Conservation (phyloP, 2,797 vertebrate genomes). For the Lacerta agilis region DNA sequence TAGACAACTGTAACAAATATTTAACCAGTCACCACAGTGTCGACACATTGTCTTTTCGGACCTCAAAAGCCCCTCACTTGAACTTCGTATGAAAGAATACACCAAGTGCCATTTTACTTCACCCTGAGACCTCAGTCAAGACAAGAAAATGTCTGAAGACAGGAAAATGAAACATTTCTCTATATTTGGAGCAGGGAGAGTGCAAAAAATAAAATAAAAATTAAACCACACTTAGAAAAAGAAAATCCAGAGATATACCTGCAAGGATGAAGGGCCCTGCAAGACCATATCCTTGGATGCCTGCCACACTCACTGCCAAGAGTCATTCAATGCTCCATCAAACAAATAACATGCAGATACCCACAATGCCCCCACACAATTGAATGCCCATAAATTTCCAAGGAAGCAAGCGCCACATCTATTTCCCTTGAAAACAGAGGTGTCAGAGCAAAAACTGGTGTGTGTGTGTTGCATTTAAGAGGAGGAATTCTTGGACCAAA, state of each 20-base stretch:
- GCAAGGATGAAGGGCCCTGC: background rate
- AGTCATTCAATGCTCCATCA: background rate
- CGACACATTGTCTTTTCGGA: background rate
- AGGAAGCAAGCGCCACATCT: background rate
- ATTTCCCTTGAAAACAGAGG: background rate
- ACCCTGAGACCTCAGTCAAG: background rate
- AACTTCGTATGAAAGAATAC: background rate
- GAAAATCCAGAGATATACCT: background rate
- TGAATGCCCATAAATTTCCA: background rate
- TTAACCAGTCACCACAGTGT: background rate
- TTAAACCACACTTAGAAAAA: background rate
- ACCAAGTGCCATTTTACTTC: background rate
- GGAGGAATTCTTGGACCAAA: background rate
- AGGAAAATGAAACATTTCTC: background rate
- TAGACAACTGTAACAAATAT: background rate
- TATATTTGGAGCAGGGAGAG: background rate
- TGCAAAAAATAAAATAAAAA: background rate
- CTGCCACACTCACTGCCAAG: background rate
- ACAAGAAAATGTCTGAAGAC: background rate
- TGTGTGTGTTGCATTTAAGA: background rate
- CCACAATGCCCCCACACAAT: background rate
- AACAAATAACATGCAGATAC: background rate
- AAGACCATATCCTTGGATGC: background rate
- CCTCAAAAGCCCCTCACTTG: background rate
- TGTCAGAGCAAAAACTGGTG: background rate